A percentile compares a stretch with the other conserved stretches of the same genome.
phyloP scores from a whole-genome alignment of 2,888 invertebrate genomes.

The Scaptomyza polygonia region DNA sequence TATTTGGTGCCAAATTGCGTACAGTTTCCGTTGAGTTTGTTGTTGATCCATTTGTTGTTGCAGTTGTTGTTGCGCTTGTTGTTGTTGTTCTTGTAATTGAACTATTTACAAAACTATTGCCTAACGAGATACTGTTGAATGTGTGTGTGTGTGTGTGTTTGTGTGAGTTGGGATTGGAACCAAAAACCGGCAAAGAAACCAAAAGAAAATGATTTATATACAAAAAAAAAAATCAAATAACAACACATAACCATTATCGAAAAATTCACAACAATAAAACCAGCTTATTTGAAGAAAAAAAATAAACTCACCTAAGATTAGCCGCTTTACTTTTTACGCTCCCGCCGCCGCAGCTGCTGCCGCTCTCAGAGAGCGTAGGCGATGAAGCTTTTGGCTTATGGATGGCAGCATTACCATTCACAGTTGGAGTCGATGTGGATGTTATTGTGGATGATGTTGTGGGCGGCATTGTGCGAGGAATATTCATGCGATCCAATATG shows the following conservation, averaged over 20 bases:
- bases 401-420: constrained; percentile 22
- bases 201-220: constrained; percentile 51
- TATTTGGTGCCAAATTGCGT: constrained; percentile 82
- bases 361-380: constrained; percentile 81
- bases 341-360: constrained; percentile 69
- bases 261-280: constrained; percentile 11
- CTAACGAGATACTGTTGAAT: constrained; percentile 83
- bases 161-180: constrained; percentile 42
- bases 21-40: constrained; percentile 63
- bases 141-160: constrained; percentile 34
- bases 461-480: constrained; percentile 60
- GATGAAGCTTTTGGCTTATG: constrained; percentile 78
- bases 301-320: constrained; percentile 81
- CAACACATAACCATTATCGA: constrained; percentile 21
- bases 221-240: constrained; percentile 15
- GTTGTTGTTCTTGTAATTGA: constrained; percentile 75
- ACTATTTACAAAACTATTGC: constrained; percentile 84
- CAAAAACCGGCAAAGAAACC: constrained; percentile 61
- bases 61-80: constrained; percentile 49
- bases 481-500: constrained; percentile 84
- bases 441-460: constrained; percentile 21
- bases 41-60: constrained; percentile 8
- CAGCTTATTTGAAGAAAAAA: constrained; percentile 4
- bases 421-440: constrained; percentile 24
- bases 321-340: constrained; percentile 83